Evolutionary conservation across 2,797 vertebrate genomes (phyloP).

Genomic region (Taenioides sp.): DNA sequence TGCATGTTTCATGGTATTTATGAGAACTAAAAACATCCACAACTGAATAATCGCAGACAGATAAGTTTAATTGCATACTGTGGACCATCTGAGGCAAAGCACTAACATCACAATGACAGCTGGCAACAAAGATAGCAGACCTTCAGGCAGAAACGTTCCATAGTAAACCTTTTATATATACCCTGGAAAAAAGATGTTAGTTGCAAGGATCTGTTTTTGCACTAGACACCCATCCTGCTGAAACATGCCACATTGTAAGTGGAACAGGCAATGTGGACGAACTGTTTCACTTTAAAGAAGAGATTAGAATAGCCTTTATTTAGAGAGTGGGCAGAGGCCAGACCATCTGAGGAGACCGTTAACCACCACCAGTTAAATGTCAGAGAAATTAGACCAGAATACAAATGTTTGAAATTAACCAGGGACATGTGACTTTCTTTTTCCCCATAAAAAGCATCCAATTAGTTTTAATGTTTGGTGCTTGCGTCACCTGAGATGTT

Average conservation of each 20-base stretch:
- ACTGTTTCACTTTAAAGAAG: neutral
- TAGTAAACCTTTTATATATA: neutral
- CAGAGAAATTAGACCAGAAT: conserved; percentile 40
- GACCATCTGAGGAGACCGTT: neutral
- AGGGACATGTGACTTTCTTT: conserved; percentile 16
- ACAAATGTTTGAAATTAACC: conserved; percentile 47
- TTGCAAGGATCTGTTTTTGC: neutral
- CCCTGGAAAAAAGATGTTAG: neutral
- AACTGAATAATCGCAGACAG: too few species aligned
- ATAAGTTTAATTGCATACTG: too few species aligned
- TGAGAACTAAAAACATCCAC: too few species aligned
- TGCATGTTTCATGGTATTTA: too few species aligned
- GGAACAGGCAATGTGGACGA: neutral
- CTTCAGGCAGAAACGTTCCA: too few species aligned
- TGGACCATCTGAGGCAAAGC: too few species aligned
- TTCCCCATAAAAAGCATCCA: conserved; percentile 31
- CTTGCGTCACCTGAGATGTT: conserved; percentile 27
- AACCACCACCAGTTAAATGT: conserved; percentile 29
- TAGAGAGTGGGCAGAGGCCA: neutral
- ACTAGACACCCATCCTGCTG: neutral
- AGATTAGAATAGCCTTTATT: neutral
- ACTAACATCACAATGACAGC: too few species aligned
- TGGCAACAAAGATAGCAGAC: neutral
- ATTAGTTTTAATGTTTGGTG: conserved; percentile 11
- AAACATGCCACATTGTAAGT: neutral